Base-by-base conservation (phyloP, 2,888 invertebrate genomes). In the Amblyjoppa fuscipennis region DNA sequence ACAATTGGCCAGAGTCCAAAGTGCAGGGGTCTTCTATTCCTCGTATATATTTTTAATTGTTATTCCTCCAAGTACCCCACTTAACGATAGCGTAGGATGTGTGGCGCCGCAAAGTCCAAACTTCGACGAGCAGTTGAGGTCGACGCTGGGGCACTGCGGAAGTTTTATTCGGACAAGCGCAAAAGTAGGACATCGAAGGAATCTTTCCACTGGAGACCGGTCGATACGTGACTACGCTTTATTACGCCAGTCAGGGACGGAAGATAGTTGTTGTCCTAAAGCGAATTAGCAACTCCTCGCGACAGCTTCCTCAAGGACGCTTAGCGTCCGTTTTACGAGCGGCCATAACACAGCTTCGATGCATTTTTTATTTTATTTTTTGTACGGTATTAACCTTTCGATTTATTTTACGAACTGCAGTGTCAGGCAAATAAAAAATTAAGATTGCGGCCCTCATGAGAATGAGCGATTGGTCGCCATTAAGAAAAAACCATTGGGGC, bases 121-220 rank as follows among this genome's bases (percentile, higher is more conserved):
- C 59, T 25, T 25, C 25, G 59, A 28, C 59, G 28, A 59, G 13
- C 28, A 25, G 84, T 88, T 88, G 38, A 59, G 71, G 80, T 76
- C 80, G 84, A 81, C 64, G 28, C 11, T 4, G 41, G 78, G 34
- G 49, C n/a, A 31, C 66, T 51, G 74, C n/a, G 53, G 69, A 59
- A 51, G 34, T 70, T 38, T 71, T 51, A 20, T 34, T 13, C 51
- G 53, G 77, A 83, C 70, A 73, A 83, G 68, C 34, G n/a, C 31
- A 68, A 87, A 90, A 90, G 83, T 92, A 88, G 91, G 88, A 85
- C 91, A 87, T 77, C 87, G 89, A 88, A 90, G 90, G 89, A 91
- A 71, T 84, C 70, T 59, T 78, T 79, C n/a, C 59, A 51, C 31
- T 56, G 69, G 38, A 81, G 41, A 28, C 49, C 69, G 80, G 78